Percentiles rank a stretch among this genome's conserved stretches.
Conservation (phyloP, 2,797 vertebrate genomes). For the Momotus momota region DNA sequence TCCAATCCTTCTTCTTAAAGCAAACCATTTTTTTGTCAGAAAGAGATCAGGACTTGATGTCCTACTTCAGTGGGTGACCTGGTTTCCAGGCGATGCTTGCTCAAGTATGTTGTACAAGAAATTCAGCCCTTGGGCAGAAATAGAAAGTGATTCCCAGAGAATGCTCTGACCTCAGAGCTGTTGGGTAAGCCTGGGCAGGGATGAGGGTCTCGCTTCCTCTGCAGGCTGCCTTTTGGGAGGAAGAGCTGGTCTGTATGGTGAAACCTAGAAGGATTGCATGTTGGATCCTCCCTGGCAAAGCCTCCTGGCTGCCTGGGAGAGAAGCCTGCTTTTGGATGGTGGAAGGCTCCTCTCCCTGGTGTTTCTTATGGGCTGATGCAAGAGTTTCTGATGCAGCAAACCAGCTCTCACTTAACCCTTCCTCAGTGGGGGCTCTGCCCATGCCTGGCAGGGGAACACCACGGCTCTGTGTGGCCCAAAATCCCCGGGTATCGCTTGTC, state of each 20-base stretch:
- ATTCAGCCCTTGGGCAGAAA: background rate
- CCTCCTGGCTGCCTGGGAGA: background rate
- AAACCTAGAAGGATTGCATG: background rate
- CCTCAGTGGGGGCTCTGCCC: fast-evolving
- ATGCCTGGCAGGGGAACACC: background rate
- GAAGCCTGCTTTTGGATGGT: background rate
- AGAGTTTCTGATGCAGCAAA: background rate
- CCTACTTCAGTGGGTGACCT: background rate
- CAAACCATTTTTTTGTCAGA: background rate
- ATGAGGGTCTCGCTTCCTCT: background rate
- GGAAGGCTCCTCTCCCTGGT: background rate
- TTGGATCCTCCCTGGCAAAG: background rate
- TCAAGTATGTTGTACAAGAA: background rate
- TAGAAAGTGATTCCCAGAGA: constrained; percentile 15
- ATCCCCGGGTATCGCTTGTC: fast-evolving
- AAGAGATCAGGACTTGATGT: background rate
- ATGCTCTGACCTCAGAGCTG: background rate
- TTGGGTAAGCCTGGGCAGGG: background rate
- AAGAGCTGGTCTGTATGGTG: background rate
- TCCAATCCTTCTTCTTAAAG: background rate
- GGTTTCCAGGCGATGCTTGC: background rate
- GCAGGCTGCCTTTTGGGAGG: background rate
- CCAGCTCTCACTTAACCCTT: background rate
- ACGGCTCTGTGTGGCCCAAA: background rate
- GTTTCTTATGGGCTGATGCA: background rate